Percentiles rank a stretch among this genome's conserved stretches.
Evolutionary conservation across 2,888 invertebrate genomes (phyloP).

Genomic region (Luffia ferchaultella): DNA sequence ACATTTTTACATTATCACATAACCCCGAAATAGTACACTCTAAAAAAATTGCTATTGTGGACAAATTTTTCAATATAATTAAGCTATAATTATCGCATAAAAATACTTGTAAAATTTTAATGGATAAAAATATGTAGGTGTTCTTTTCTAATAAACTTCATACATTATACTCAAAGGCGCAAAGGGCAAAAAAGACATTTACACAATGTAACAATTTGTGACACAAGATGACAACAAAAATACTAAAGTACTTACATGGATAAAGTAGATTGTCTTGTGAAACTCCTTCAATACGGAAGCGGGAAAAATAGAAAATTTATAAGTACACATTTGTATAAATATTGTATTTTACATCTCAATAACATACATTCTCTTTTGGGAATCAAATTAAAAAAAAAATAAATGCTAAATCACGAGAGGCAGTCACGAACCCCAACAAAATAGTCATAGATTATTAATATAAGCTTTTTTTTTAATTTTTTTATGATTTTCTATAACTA

Average conservation of each 20-base stretch:
- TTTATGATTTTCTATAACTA: background rate
- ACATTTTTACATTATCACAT: slow-evolving; percentile 5
- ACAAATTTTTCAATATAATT: no score
- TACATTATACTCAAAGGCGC: no score
- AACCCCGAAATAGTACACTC: background rate
- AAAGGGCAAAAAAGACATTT: slow-evolving; percentile 11
- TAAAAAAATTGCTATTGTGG: background rate
- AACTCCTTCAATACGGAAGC: slow-evolving; percentile 60
- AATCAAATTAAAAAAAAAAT: slow-evolving; percentile 17
- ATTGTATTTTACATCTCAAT: no score
- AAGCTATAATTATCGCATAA: no score
- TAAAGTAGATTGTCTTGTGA: slow-evolving; percentile 70
- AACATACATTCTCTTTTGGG: slow-evolving; percentile 10
- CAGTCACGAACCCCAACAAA: background rate
- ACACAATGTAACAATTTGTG: slow-evolving; percentile 14
- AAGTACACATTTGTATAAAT: background rate
- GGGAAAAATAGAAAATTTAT: slow-evolving; percentile 17
- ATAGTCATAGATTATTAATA: background rate
- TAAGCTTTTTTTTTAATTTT: background rate
- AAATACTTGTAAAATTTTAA: no score
- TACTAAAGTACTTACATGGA: slow-evolving; percentile 64
- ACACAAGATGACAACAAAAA: no score
- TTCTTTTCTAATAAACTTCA: no score
- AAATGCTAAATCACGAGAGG: background rate
- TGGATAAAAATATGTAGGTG: no score